Evolutionary conservation across 2,888 invertebrate species (phyloP).

Genomic region (Eugnorisma glareosa): DNA sequence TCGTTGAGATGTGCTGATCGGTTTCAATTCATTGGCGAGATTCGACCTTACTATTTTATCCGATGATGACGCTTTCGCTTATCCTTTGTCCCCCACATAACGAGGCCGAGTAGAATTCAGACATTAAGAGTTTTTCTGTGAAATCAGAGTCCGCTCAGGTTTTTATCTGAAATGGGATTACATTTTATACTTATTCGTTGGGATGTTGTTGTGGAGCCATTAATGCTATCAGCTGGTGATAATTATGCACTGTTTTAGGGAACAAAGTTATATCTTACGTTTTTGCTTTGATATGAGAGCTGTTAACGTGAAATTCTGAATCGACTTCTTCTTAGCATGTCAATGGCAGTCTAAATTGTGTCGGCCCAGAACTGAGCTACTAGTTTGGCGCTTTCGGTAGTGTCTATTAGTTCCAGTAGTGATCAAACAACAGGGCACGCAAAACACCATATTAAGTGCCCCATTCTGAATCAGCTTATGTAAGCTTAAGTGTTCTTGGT

Average conservation of each 20-base stretch:
- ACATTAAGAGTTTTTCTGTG: slow-evolving; percentile 75
- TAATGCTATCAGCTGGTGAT: slow-evolving; percentile 26
- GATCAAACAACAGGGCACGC: too few relatives aligned
- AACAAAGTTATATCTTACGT: not conserved
- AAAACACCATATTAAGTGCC: too few relatives aligned
- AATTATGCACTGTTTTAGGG: not conserved
- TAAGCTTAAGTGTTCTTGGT: not conserved
- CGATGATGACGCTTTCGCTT: slow-evolving; percentile 12
- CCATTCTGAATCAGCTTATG: too few relatives aligned
- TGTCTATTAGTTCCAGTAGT: too few relatives aligned
- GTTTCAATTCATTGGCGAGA: not conserved
- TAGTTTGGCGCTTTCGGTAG: too few relatives aligned
- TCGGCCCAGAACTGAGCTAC: too few relatives aligned
- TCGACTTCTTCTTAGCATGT: too few relatives aligned
- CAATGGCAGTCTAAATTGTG: too few relatives aligned
- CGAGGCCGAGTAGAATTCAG: slow-evolving; percentile 70
- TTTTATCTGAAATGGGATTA: slow-evolving; percentile 71
- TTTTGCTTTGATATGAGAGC: not conserved
- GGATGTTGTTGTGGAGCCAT: slow-evolving; percentile 55
- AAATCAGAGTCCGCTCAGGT: slow-evolving; percentile 69
- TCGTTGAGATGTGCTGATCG: not conserved
- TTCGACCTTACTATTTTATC: not conserved
- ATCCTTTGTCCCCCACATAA: slow-evolving; percentile 50
- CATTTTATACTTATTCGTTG: slow-evolving; percentile 70
- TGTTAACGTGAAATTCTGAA: not conserved